A percentile compares a stretch with the other conserved stretches of the same genome.
These are phyloP conservation scores for Steatornis caripensis DNA, from an alignment of 2,113 vertebrate genomes.

Conservation along the genomic window DNA sequence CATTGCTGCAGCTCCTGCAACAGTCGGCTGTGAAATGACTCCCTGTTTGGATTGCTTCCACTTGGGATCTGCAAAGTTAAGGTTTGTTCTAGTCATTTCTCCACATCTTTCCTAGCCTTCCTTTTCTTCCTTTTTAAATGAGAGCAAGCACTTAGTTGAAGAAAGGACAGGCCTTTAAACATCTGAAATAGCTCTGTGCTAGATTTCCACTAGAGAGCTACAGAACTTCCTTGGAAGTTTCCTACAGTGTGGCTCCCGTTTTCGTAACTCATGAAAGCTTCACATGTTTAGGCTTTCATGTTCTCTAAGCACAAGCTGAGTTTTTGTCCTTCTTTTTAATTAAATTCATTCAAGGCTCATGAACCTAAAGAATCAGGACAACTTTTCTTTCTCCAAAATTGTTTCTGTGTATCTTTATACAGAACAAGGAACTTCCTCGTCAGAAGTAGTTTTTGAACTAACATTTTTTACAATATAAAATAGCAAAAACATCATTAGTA, in stretches of 20 bases:
- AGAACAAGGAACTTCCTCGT: background rate
- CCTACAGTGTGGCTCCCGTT: background rate
- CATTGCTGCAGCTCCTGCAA: background rate
- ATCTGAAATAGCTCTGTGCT: background rate
- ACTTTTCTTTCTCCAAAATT: background rate
- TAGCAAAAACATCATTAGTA: background rate
- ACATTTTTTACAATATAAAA: background rate
- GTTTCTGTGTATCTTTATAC: background rate
- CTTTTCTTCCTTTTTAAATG: background rate
- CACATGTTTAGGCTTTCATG: background rate
- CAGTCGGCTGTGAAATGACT: background rate
- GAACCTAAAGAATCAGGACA: background rate
- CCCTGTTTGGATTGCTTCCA: background rate
- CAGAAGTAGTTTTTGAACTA: background rate
- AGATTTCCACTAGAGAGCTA: background rate
- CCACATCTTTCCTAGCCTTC: background rate
- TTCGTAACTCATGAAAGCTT: conserved; percentile 1
- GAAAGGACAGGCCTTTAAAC: background rate
- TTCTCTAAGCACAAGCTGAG: background rate
- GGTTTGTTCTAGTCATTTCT: background rate
- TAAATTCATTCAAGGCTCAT: background rate
- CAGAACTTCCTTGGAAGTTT: background rate
- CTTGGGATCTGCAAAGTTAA: background rate
- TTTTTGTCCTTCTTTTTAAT: background rate
- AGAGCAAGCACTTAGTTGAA: background rate